Evolutionary conservation across 2,797 vertebrate genomes (phyloP), one percentile per base, ranked within the genome.

Genomic region (Allobates femoralis): DNA sequence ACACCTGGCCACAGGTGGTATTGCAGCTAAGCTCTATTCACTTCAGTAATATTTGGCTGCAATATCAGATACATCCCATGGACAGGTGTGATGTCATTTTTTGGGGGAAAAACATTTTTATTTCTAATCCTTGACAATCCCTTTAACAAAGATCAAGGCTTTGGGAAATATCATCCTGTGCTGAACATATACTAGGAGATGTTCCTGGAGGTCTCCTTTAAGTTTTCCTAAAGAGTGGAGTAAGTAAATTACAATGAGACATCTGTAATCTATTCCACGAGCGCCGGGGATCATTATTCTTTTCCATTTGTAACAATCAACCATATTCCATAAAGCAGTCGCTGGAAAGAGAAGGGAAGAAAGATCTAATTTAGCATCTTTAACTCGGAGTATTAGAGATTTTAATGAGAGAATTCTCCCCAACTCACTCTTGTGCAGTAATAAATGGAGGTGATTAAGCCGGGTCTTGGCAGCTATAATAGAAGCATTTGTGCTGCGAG

Each of bases 311-410:
- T 93, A 93, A 92, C 91, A 92, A 92, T 92, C 91, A 93, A 90
- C 86, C 89, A 89, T 62, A 60, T 93, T 89, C 90, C 88, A 92
- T 92, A 93, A 93, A 92, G 88, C 90, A 89, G 12, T 30, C n/a
- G 62, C 79, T 53, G 73, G 62, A 62, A 83, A 41, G 71, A 23
- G 82, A 79, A 62, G 46, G 37, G 21, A 50, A 90, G 89, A 92
- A 92, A 93, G 91, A 90, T 90, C 91, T 91, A 91, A 93, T 93
- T 94, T 93, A 89, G 91, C 90, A 90, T 92, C 90, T 92, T 94
- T 92, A 92, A 69, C 93, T 90, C 56, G 8, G 90, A 90, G 89
- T 92, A 91, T 91, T 90, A 93, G 89, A 88, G 60, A 73, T 89
- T 86, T 85, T 93, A 94, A 94, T 92, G 93, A 94, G 91, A 79